phyloP scores from a whole-genome alignment of 1,140 invertebrate genomes.

The Drosophila bipectinata region DNA sequence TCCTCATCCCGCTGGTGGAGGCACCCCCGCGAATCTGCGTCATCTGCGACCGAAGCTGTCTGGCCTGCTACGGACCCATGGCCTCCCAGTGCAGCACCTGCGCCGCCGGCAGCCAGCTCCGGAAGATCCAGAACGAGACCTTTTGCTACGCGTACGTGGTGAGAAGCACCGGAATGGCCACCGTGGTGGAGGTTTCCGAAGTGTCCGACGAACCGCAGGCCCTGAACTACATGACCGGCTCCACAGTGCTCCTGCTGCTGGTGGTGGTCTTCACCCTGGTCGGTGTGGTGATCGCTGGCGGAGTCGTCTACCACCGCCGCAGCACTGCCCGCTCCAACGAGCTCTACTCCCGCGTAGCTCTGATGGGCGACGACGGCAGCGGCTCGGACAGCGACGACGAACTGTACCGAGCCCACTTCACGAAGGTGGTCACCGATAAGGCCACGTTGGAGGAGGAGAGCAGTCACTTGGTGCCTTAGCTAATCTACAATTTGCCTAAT shows the following conservation, averaged over 20 bases:
- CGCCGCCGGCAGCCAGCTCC: conserved; percentile 66
- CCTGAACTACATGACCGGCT: conserved; percentile 37
- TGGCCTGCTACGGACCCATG: conserved; percentile 61
- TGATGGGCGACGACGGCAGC: conserved; percentile 58
- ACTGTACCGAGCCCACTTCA: conserved; percentile 35
- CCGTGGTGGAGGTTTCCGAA: conserved; percentile 47
- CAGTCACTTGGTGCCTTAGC: conserved; percentile 19
- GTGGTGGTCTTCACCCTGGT: conserved; percentile 41
- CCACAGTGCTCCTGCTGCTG: conserved; percentile 43
- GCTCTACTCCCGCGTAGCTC: conserved; percentile 54
- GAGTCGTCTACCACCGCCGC: conserved; percentile 40
- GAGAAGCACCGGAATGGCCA: conserved; percentile 64
- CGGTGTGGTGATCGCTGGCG: conserved; percentile 46
- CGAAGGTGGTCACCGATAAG: conserved; percentile 21
- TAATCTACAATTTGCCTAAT: background rate
- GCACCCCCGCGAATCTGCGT: conserved; percentile 43
- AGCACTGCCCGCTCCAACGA: conserved; percentile 28
- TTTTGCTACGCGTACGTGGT: conserved; percentile 72
- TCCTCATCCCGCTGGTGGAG: conserved; percentile 25
- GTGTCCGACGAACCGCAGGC: background rate
- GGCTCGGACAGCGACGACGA: conserved; percentile 59
- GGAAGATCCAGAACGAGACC: conserved; percentile 66
- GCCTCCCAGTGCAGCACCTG: conserved; percentile 71
- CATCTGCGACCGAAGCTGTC: conserved; percentile 61
- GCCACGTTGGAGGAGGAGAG: background rate